Evolutionary conservation across 2,113 vertebrate genomes (phyloP).

Genomic region (Sinocyclocheilus rhinocerous): DNA sequence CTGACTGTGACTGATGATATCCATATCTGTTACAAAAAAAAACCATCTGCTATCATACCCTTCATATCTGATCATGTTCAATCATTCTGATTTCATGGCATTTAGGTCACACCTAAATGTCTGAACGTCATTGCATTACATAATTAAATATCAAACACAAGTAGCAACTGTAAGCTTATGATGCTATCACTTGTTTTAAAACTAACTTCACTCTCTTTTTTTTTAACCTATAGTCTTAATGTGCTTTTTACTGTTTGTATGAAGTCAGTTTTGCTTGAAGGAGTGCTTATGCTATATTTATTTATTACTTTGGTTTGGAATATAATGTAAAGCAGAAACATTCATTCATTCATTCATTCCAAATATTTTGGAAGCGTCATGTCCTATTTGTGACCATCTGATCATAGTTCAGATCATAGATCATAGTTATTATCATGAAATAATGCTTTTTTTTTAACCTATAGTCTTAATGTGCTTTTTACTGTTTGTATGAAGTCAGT

Average conservation of each 20-base stretch:
- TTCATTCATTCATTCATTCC: neutral
- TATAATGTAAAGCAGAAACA: too few species aligned
- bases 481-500: neutral
- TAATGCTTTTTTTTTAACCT: neutral
- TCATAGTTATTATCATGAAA: neutral
- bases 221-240: neutral
- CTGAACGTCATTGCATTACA: neutral
- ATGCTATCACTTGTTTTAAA: neutral
- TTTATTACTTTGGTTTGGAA: neutral
- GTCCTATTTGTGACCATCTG: neutral
- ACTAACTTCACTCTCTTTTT: too few species aligned
- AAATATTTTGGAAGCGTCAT: neutral
- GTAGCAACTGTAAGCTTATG: neutral
- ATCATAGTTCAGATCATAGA: too few species aligned
- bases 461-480: neutral
- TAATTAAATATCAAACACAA: neutral
- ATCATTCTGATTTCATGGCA: neutral
- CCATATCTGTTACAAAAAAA: neutral
- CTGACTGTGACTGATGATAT: neutral
- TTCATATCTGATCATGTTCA: neutral
- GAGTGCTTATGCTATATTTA: neutral
- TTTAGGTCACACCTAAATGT: neutral
- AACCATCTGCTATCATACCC: neutral
- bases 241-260: neutral
- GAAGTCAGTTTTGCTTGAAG: neutral